Percentiles rank a stretch among this genome's conserved stretches.
phyloP scores from a whole-genome alignment of 2,797 vertebrate genomes.

The Eupleurogrammus muticus region DNA sequence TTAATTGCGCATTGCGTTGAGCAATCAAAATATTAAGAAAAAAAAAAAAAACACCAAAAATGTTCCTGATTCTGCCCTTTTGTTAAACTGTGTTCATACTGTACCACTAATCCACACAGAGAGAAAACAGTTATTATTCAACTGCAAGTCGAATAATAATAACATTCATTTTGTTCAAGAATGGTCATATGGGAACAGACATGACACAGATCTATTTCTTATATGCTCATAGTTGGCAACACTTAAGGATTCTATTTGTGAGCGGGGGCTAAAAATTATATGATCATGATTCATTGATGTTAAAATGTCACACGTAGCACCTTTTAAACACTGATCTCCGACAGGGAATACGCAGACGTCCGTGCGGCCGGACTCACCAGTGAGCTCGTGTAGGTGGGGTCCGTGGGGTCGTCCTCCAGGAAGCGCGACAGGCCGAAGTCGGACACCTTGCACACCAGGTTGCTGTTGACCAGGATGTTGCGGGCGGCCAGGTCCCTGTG shows the following conservation, averaged over 20 bases:
- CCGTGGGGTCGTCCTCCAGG: slow-evolving; percentile 93
- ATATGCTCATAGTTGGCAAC: slow-evolving; percentile 1
- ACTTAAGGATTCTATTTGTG: neutral
- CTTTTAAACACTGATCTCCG: slow-evolving; percentile 46
- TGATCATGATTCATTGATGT: slow-evolving; percentile 37
- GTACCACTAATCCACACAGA: neutral
- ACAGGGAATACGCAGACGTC: slow-evolving; percentile 24
- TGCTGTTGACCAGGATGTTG: slow-evolving; percentile 99
- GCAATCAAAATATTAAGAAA: no score
- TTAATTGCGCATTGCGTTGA: neutral
- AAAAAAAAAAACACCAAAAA: neutral
- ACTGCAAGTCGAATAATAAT: no score
- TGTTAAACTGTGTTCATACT: neutral
- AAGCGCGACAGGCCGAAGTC: slow-evolving; percentile 98
- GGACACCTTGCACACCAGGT: slow-evolving; percentile 98
- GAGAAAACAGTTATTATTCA: neutral
- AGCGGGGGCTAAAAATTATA: slow-evolving; percentile 6
- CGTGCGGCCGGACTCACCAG: slow-evolving; percentile 84
- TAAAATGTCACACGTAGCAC: slow-evolving; percentile 33
- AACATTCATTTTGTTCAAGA: no score
- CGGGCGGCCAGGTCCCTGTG: slow-evolving; percentile 97
- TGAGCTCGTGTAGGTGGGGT: slow-evolving; percentile 98
- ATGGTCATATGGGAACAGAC: slow-evolving; percentile 8
- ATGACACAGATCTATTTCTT: slow-evolving; percentile 30
- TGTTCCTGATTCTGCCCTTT: neutral